A percentile compares a stretch with the other conserved stretches of the same genome.
Evolutionary conservation across 2,113 vertebrate species (phyloP).

Genomic region (Kobus ellipsiprymnus): DNA sequence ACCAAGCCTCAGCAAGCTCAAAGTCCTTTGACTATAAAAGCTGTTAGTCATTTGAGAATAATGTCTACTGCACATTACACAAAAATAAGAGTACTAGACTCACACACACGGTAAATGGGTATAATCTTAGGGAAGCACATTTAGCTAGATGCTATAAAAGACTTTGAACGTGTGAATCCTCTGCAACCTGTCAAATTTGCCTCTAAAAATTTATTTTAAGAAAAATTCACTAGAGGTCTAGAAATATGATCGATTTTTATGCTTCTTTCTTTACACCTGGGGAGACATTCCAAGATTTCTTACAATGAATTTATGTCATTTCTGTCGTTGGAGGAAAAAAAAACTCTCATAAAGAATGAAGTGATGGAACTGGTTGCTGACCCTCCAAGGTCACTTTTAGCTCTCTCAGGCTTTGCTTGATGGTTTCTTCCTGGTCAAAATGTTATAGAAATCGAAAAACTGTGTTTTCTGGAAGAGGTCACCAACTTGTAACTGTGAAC

Average conservation of each 20-base stretch:
- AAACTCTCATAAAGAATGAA: not conserved
- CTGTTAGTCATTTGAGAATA: not conserved
- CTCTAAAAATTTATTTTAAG: not conserved
- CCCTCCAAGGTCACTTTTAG: not conserved
- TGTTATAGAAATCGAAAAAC: not conserved
- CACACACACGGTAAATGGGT: not conserved
- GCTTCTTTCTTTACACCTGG: not conserved
- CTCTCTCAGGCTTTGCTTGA: not conserved
- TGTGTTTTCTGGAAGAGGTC: not conserved
- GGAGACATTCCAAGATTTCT: not conserved
- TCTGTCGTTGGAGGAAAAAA: not conserved
- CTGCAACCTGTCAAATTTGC: not conserved
- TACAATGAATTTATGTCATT: not conserved
- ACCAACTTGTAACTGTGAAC: not conserved
- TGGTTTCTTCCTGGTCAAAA: not conserved
- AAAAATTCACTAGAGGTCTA: not conserved
- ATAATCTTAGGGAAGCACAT: not conserved
- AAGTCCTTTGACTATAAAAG: not conserved
- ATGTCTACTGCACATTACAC: not conserved
- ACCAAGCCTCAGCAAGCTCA: not conserved
- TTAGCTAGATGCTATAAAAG: not conserved
- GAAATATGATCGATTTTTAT: not conserved
- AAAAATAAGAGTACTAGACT: not conserved
- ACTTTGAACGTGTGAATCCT: not conserved
- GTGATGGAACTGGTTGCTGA: not conserved